These are phyloP conservation scores for Denticeps clupeoides DNA, from an alignment of 2,797 vertebrate genomes.

Conservation along the genomic window DNA sequence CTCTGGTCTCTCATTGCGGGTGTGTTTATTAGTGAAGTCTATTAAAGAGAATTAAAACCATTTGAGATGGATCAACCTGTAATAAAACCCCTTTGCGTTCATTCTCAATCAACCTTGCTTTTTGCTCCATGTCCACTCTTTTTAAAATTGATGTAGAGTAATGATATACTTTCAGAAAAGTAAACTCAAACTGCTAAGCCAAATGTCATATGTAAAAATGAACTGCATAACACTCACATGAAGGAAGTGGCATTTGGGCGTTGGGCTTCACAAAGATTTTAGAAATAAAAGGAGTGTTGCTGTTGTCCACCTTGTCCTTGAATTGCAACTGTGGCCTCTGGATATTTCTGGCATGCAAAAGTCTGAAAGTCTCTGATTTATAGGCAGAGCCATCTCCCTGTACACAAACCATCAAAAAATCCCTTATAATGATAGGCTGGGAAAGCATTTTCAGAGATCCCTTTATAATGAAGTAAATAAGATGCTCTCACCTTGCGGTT, in stretches of 20 bases:
- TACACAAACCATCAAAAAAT: slow-evolving; percentile 14
- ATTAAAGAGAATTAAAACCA: not conserved
- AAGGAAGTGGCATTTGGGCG: slow-evolving; percentile 75
- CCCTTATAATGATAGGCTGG: too few species aligned
- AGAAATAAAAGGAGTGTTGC: slow-evolving; percentile 85
- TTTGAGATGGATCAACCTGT: too few species aligned
- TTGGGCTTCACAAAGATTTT: slow-evolving; percentile 94
- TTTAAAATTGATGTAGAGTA: too few species aligned
- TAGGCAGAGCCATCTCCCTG: slow-evolving; percentile 58
- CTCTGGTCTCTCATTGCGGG: slow-evolving; percentile 74
- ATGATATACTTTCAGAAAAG: too few species aligned
- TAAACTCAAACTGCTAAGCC: too few species aligned
- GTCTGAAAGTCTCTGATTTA: slow-evolving; percentile 72
- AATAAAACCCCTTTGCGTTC: too few species aligned
- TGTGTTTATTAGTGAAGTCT: slow-evolving; percentile 73
- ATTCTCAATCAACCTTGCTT: too few species aligned
- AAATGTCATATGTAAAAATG: not conserved
- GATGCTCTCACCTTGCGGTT: slow-evolving; percentile 81
- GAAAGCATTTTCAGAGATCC: not conserved
- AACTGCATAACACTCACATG: slow-evolving; percentile 57
- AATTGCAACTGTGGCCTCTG: slow-evolving; percentile 85
- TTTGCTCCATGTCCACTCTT: too few species aligned
- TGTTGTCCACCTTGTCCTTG: slow-evolving; percentile 87
- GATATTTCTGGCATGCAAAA: slow-evolving; percentile 90
- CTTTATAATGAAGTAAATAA: not conserved